phyloP scores from a whole-genome alignment of 2,797 vertebrate genomes.

The Diplodus sargus region DNA sequence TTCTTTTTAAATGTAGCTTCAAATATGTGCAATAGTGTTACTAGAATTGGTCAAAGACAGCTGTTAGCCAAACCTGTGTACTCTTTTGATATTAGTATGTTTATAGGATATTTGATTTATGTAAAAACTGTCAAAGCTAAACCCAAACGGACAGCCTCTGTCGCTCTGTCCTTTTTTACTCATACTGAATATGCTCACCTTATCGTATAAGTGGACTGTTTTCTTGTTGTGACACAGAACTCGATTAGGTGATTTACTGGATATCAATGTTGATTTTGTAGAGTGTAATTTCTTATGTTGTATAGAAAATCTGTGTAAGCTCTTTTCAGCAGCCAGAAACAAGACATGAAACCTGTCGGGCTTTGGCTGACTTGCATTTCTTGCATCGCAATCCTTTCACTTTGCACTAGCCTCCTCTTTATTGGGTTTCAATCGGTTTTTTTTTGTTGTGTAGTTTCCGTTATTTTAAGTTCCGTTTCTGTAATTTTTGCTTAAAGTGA shows the following conservation, averaged over 20 bases:
- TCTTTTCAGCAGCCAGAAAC: not conserved
- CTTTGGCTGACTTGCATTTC: conserved; percentile 25
- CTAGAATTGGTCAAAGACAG: not conserved
- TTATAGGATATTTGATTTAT: not conserved
- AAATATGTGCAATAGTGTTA: conserved; percentile 34
- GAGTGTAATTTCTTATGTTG: no score
- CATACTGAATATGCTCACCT: not conserved
- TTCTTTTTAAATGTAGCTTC: conserved; percentile 11
- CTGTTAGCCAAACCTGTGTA: not conserved
- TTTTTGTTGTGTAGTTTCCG: not conserved
- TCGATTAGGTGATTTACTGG: not conserved
- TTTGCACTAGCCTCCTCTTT: not conserved
- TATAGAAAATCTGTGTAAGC: not conserved
- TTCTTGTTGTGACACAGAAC: not conserved
- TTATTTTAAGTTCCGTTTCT: not conserved
- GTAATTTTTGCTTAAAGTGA: not conserved
- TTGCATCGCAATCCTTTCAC: not conserved
- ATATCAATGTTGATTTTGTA: not conserved
- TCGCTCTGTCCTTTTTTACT: not conserved
- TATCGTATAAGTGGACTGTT: not conserved
- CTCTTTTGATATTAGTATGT: conserved; percentile 14
- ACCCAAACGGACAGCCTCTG: not conserved
- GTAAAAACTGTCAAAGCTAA: conserved; percentile 4
- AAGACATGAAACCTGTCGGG: not conserved
- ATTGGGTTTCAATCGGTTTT: not conserved